These are phyloP conservation scores for Rhea pennata DNA, from an alignment of 2,113 vertebrate genomes.

Conservation along the genomic window DNA sequence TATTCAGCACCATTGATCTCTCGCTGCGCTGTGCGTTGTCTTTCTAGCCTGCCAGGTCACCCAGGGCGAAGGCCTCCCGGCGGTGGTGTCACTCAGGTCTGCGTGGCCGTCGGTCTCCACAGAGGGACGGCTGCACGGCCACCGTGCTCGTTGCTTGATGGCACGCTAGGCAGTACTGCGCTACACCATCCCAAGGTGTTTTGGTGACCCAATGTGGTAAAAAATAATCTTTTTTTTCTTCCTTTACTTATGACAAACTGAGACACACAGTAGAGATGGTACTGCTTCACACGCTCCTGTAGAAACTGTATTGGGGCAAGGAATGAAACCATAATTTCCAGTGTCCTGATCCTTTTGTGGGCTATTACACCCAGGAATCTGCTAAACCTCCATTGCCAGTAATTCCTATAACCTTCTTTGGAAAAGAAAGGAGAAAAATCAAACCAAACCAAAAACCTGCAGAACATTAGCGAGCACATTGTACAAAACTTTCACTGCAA, in stretches of 20 bases:
- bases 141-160: background rate
- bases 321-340: background rate
- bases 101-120: background rate
- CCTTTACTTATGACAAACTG: background rate
- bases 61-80: background rate
- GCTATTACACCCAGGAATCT: background rate
- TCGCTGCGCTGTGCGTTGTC: background rate
- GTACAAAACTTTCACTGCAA: background rate
- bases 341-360: background rate
- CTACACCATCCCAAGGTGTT: rapidly evolving
- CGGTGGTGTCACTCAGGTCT: background rate
- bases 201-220: background rate
- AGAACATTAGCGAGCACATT: background rate
- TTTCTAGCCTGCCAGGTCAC: background rate
- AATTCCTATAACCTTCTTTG: background rate
- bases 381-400: background rate
- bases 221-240: background rate
- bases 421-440: background rate
- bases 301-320: background rate
- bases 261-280: background rate
- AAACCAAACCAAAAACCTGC: no score
- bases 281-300: background rate
- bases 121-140: background rate
- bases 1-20: slow-evolving; percentile 5
- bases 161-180: background rate